Evolutionary conservation across 2,797 vertebrate genomes (phyloP), one percentile per base, ranked within the genome.

Genomic region (Cyprinodon diabolis): DNA sequence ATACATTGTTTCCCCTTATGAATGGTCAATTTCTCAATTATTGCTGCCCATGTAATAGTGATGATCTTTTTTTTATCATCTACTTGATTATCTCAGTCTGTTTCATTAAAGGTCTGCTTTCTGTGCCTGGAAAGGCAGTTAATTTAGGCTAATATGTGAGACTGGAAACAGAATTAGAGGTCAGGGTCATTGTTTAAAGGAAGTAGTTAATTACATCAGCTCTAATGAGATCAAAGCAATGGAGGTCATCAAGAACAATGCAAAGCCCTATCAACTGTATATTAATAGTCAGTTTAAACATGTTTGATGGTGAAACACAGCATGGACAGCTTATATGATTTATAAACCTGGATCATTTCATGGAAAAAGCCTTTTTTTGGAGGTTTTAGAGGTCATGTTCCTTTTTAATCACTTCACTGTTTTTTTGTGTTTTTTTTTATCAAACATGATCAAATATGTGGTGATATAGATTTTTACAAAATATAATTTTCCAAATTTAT

Each of bases 211-310:
- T 93, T 90, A 88, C 80, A 35, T 51, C n/a, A 77, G 62, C 76
- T 87, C 78, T 92, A 91, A 91, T 89, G 75, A 91, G 88, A 88
- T 91, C 87, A 90, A 84, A 89, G 69, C 86, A 86, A 91, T 91
- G 86, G 80, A 86, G 81, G 79, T 87, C 84, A 88, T 88, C 85
- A 78, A 62, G 82, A 86, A 77, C 23, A 85, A 77, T 86, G 77
- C 78, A 85, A 82, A 89, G 81, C 60, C 75, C 87, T 79, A 91
- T 90, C 82, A 76, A 82, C 71, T 80, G 60, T 72, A 82, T 78
- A 90, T 91, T 90, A 88, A 89, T 80, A 89, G 81, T 81, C 82
- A 11, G 40, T 80, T 69, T 79, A 74, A 84, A 74, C 77, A 83
- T 79, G 87, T 68, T 48, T 66, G 45, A 65, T 68, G 54, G 76